Percentiles rank a stretch among this genome's conserved stretches.
These are phyloP conservation scores for Theocolax elegans DNA, from an alignment of 1,140 invertebrate genomes.

Conservation along the genomic window DNA sequence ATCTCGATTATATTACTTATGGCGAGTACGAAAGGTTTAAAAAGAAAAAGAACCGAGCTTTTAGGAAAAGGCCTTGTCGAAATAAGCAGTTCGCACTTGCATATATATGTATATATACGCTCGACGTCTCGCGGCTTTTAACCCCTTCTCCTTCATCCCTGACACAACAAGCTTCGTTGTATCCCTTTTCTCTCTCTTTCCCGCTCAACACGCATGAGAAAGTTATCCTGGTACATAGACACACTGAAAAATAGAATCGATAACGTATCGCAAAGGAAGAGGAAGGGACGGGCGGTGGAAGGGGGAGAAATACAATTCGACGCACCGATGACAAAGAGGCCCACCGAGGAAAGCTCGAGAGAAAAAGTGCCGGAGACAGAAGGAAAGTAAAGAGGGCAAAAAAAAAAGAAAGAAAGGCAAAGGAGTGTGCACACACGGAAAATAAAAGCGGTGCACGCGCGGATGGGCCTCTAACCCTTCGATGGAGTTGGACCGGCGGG, in stretches of 20 bases:
- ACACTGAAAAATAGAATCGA: constrained; percentile 56
- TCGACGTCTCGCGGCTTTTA: constrained; percentile 6
- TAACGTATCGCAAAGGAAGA: constrained; percentile 33
- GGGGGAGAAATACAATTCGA: not conserved
- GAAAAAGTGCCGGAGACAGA: not conserved
- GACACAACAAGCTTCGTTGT: too few species aligned
- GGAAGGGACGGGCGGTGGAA: not conserved
- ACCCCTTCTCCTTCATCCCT: too few species aligned
- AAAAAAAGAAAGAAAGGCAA: not conserved
- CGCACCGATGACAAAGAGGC: constrained; percentile 25
- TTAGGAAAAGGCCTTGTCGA: too few species aligned
- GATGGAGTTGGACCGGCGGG: constrained; percentile 51
- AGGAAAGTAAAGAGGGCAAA: not conserved
- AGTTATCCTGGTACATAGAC: too few species aligned
- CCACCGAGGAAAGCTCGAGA: not conserved
- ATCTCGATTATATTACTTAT: too few species aligned
- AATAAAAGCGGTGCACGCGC: not conserved
- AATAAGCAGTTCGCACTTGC: too few species aligned
- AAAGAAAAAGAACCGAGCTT: too few species aligned
- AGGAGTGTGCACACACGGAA: not conserved
- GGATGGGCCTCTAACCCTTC: constrained; percentile 53
- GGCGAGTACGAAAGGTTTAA: constrained; percentile 20
- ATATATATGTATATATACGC: too few species aligned
- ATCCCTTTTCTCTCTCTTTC: too few species aligned
- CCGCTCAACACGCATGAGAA: too few species aligned